phyloP scores from a whole-genome alignment of 2,113 vertebrate species.

The Oncorhynchus mykiss region DNA sequence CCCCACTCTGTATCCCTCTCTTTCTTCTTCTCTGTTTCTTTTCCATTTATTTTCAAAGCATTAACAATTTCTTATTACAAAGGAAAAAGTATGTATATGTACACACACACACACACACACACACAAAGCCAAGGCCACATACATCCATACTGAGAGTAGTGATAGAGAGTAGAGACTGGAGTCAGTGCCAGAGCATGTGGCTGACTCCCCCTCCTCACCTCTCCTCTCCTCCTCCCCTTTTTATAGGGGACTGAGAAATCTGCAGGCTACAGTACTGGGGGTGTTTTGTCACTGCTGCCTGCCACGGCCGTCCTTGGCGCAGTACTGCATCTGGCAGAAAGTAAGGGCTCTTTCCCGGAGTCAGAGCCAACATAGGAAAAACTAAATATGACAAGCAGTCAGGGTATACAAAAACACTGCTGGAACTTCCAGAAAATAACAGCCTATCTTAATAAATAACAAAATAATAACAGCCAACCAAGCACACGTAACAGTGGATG shows the following conservation, averaged over 20 bases:
- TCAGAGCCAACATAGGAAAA: conserved; percentile 24
- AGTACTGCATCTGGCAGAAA: conserved; percentile 38
- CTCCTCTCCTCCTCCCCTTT: not conserved
- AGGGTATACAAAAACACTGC: conserved; percentile 32
- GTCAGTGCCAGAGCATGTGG: not conserved
- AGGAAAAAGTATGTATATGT: conserved; percentile 3
- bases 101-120: too few species aligned
- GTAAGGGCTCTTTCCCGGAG: conserved; percentile 45
- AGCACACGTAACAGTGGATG: conserved; percentile 22
- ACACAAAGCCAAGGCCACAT: conserved; percentile 3
- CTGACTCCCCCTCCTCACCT: not conserved
- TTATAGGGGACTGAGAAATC: not conserved
- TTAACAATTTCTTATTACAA: conserved; percentile 20
- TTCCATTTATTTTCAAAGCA: conserved; percentile 52
- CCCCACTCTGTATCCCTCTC: too few species aligned
- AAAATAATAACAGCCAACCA: conserved; percentile 25
- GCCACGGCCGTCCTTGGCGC: conserved; percentile 34
- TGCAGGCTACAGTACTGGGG: not conserved
- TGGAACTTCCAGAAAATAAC: conserved; percentile 40
- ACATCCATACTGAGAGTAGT: not conserved
- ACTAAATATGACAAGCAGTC: conserved; percentile 45
- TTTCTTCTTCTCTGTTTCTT: conserved; percentile 6
- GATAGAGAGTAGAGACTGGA: not conserved
- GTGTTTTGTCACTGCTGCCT: conserved; percentile 39
- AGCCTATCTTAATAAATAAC: conserved; percentile 22